Evolutionary conservation across 2,797 vertebrate species (phyloP).

Genomic region (Semotilus atromaculatus): DNA sequence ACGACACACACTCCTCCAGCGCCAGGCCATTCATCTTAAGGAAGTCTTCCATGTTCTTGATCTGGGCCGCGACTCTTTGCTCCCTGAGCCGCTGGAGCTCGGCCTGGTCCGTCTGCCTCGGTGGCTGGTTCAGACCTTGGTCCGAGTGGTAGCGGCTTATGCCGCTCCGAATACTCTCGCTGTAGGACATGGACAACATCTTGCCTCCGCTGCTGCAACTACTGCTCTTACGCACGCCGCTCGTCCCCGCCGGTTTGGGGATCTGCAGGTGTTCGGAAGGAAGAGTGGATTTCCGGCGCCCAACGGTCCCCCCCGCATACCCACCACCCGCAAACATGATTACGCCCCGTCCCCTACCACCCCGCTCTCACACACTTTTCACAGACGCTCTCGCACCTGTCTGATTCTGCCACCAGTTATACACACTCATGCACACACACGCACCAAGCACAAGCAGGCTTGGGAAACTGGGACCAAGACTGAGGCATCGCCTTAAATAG

Average conservation of each 20-base stretch:
- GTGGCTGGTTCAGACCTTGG: slow-evolving; percentile 87
- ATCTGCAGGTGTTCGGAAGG: slow-evolving; percentile 81
- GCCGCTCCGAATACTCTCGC: slow-evolving; percentile 94
- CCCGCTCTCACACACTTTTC: background rate
- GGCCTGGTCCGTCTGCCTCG: slow-evolving; percentile 82
- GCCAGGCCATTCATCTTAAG: slow-evolving; percentile 94
- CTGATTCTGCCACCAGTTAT: slow-evolving; percentile 18
- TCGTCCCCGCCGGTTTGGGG: slow-evolving; percentile 72
- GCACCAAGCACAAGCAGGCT: slow-evolving; percentile 44
- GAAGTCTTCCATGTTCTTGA: slow-evolving; percentile 97
- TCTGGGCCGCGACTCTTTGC: slow-evolving; percentile 88
- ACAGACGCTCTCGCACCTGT: slow-evolving; percentile 29
- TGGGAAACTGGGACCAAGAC: slow-evolving; percentile 58
- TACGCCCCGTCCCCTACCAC: slow-evolving; percentile 40
- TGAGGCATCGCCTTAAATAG: slow-evolving; percentile 81
- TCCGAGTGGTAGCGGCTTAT: slow-evolving; percentile 94
- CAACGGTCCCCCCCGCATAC: slow-evolving; percentile 61
- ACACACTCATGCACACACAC: slow-evolving; percentile 14
- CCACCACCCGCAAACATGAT: slow-evolving; percentile 80
- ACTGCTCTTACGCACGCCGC: slow-evolving; percentile 73
- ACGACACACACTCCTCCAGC: slow-evolving; percentile 90
- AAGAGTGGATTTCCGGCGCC: slow-evolving; percentile 65
- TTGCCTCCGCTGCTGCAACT: slow-evolving; percentile 75
- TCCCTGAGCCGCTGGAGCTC: slow-evolving; percentile 92
- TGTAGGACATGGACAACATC: slow-evolving; percentile 99